Conservation (phyloP, 2,113 vertebrate species). For the Equus przewalskii region DNA sequence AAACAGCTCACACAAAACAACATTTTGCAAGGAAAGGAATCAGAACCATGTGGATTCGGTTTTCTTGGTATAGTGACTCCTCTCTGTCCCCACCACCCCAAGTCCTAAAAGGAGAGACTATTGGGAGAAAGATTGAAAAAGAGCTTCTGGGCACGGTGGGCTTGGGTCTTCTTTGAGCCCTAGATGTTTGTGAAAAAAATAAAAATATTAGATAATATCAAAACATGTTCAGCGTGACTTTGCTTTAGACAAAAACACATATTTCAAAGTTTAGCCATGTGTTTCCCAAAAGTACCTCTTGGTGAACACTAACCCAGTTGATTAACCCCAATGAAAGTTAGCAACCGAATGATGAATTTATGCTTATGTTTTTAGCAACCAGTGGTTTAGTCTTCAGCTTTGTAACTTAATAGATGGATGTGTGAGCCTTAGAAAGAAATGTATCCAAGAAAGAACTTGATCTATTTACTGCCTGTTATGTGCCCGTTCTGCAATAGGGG, state of each 20-base stretch:
- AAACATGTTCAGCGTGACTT: background rate
- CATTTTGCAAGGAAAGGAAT: background rate
- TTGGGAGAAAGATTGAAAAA: background rate
- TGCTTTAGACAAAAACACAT: background rate
- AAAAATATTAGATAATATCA: background rate
- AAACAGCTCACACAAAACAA: background rate
- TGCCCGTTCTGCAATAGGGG: background rate
- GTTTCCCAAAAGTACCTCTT: background rate
- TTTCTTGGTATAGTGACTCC: background rate
- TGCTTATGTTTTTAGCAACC: background rate
- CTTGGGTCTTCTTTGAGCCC: background rate
- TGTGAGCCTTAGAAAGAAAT: background rate
- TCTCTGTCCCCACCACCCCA: background rate
- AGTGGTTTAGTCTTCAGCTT: background rate
- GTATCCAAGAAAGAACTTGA: background rate
- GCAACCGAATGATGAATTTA: background rate
- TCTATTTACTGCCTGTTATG: background rate
- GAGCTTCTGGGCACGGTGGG: background rate
- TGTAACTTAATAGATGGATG: background rate
- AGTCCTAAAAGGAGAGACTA: background rate
- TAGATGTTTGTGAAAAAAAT: background rate
- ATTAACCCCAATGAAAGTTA: background rate
- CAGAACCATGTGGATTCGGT: background rate
- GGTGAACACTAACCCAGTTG: background rate
- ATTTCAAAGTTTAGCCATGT: conserved; percentile 32